phyloP scores from a whole-genome alignment of 1,140 invertebrate species.

The Meloidogyne chitwoodi region DNA sequence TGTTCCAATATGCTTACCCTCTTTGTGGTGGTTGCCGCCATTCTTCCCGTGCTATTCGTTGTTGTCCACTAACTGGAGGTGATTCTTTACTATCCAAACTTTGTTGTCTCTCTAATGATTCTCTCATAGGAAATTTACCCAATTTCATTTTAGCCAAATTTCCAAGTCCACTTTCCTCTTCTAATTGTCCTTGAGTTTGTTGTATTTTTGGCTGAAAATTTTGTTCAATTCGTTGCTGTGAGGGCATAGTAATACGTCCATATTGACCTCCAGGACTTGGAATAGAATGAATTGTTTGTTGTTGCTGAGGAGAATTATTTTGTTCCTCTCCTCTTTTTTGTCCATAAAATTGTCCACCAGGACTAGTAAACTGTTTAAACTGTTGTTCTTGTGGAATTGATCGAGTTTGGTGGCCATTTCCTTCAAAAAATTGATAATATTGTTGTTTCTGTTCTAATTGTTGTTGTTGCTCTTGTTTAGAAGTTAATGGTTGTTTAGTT shows the following conservation, averaged over 20 bases:
- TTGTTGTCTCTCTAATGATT: background rate
- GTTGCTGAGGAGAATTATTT: background rate
- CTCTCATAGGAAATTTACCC: constrained; percentile 9
- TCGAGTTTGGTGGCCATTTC: background rate
- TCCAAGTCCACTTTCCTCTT: constrained; percentile 8
- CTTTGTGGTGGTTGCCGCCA: background rate
- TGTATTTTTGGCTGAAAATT: background rate
- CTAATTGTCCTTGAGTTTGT: background rate
- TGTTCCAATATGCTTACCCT: background rate
- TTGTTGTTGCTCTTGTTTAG: background rate
- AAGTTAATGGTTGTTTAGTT: background rate
- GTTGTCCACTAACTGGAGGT: background rate
- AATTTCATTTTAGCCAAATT: constrained; percentile 7
- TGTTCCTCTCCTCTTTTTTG: background rate
- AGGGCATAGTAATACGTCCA: background rate
- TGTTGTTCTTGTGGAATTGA: background rate
- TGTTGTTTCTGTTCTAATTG: constrained; percentile 13
- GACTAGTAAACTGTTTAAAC: background rate
- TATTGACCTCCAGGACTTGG: background rate
- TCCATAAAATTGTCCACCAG: background rate
- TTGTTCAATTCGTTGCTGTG: background rate
- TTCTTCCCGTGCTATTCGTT: background rate
- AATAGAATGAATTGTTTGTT: background rate
- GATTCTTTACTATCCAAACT: background rate
- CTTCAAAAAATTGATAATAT: background rate